Conservation (phyloP, 2,113 vertebrate species). For the Callopanchax toddi region DNA sequence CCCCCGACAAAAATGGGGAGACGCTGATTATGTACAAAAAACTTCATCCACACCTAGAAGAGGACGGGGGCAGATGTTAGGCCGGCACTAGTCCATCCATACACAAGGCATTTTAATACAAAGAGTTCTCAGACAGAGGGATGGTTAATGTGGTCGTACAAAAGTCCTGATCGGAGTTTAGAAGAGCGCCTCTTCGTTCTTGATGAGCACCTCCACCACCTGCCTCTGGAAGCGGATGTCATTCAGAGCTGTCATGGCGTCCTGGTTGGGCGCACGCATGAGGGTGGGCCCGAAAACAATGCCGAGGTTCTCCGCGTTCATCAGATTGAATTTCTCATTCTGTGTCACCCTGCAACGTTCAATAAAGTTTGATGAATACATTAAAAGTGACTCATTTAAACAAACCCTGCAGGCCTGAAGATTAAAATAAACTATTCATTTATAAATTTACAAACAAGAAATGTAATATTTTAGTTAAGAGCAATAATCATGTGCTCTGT, state of each 20-base stretch:
- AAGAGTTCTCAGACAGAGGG: constrained; percentile 81
- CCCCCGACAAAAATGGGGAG: constrained; percentile 93
- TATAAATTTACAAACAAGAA: too few relatives aligned
- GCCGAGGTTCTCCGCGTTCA: constrained; percentile 97
- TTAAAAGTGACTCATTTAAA: neutral
- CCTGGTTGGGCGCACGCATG: constrained; percentile 92
- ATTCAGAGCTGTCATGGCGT: constrained; percentile 93
- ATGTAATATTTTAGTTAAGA: neutral
- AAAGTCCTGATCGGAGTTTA: constrained; percentile 81
- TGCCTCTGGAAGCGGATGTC: constrained; percentile 98
- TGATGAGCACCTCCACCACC: constrained; percentile 98
- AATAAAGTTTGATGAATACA: constrained; percentile 14
- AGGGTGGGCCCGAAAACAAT: constrained; percentile 97
- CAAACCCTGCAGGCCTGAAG: too few relatives aligned
- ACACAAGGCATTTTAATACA: constrained; percentile 44
- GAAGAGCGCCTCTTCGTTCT: constrained; percentile 96
- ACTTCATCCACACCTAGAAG: constrained; percentile 84
- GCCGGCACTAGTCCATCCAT: constrained; percentile 68
- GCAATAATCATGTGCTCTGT: too few relatives aligned
- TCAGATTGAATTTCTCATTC: constrained; percentile 94
- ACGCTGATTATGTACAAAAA: constrained; percentile 84
- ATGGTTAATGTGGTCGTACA: constrained; percentile 72
- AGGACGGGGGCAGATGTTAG: constrained; percentile 79
- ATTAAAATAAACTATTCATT: neutral
- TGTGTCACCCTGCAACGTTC: constrained; percentile 86